Percentiles rank a stretch among this genome's conserved stretches.
These are phyloP conservation scores for Cabera pusaria DNA, from an alignment of 2,888 invertebrate species.

Conservation along the genomic window DNA sequence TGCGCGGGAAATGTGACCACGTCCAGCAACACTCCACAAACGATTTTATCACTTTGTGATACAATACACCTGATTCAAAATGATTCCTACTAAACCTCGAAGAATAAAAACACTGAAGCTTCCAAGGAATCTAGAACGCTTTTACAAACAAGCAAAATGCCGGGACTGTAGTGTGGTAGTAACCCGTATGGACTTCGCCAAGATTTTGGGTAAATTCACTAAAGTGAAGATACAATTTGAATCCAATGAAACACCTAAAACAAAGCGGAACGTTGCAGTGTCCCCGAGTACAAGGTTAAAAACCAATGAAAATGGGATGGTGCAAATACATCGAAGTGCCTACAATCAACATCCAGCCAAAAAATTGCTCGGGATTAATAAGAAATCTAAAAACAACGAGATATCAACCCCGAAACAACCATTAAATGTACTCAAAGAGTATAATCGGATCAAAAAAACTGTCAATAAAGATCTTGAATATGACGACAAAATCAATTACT, in stretches of 20 bases:
- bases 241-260: conserved; percentile 56
- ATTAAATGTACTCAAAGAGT: conserved; percentile 65
- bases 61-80: too few species aligned
- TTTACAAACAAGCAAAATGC: conserved; percentile 72
- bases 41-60: conserved; percentile 20
- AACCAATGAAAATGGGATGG: conserved; percentile 77
- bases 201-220: conserved; percentile 76
- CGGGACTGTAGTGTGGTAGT: conserved; percentile 72
- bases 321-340: conserved; percentile 58
- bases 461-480: conserved; percentile 4
- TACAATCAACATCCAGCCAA: conserved; percentile 60
- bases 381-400: conserved; percentile 43
- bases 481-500: conserved; percentile 42
- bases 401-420: conserved; percentile 26
- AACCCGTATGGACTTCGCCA: conserved; percentile 77
- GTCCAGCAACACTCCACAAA: conserved; percentile 39
- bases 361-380: conserved; percentile 38
- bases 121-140: conserved; percentile 63
- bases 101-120: conserved; percentile 55
- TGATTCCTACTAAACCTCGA: conserved; percentile 67
- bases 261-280: conserved; percentile 43
- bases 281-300: conserved; percentile 59
- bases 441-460: conserved; percentile 59
- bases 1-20: conserved; percentile 81
- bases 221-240: conserved; percentile 79